Evolutionary conservation across 2,888 invertebrate genomes (phyloP), one percentile per base, ranked within the genome.

Genomic region (Dryocosmus kuriphilus): DNA sequence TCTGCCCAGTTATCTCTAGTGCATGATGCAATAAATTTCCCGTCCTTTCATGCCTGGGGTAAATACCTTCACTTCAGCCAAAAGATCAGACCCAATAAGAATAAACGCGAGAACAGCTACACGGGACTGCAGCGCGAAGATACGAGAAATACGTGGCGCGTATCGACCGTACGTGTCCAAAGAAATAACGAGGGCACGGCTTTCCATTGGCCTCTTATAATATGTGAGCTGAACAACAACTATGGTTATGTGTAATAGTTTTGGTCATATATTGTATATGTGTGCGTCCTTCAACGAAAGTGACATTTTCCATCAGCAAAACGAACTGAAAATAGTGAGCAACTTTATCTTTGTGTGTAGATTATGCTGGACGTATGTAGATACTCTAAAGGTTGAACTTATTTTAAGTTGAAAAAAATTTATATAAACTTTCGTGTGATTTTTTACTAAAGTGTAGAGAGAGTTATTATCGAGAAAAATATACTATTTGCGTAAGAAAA

Each of bases 1-100:
- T 41, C 41, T 16, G 14, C 8, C n/a, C n/a, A n/a, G 51, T 51
- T 51, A 51, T 51, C 51, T 51, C n/a, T n/a, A 9, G n/a, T 51
- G 9, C 8, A 51, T 51, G 51, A 51, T 51, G 51, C 51, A 51
- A 51, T n/a, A n/a, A 8, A 9, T 51, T 16, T 9, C 8, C 9
- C 51, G 51, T n/a, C n/a, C 51, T 51, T 51, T 51, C 9, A n/a
- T 8, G 51, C 9, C 51, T 9, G 51, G 9, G 41, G n/a, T 7
- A 51, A 51, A 51, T n/a, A 51, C n/a, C 51, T 51, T 51, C 6
- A 51, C 51, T 51, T 9, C 9, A 51, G 51, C 51, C n/a, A 51
- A 51, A 51, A 51, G 51, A 51, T 51, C n/a, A n/a, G 51, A 51
- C n/a, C n/a, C 51, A 51, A 51, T 51, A 51, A 51, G 51, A 51